A percentile compares a stretch with the other conserved stretches of the same genome.
phyloP scores from a whole-genome alignment of 1,140 invertebrate genomes.

The Anadara kagoshimensis region DNA sequence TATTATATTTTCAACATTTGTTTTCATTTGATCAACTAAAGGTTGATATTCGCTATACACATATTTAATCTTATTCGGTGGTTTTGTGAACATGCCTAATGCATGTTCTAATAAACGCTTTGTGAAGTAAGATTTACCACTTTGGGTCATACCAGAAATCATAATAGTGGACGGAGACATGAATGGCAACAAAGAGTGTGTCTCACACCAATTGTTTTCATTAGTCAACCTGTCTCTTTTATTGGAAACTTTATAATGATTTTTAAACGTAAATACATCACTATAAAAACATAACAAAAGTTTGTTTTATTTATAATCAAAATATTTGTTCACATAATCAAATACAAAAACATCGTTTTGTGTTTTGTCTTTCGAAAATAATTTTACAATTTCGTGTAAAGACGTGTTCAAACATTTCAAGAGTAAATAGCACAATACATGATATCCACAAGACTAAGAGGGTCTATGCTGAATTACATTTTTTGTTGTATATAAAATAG shows the following conservation, averaged over 20 bases:
- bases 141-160: conserved; percentile 23
- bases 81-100: conserved; percentile 18
- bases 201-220: conserved; percentile 13
- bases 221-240: neutral
- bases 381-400: neutral
- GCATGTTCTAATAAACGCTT: conserved; percentile 28
- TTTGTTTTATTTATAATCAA: neutral
- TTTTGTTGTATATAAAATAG: neutral
- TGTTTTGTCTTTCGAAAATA: neutral
- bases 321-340: neutral
- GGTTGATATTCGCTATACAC: conserved; percentile 31
- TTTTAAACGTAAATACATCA: neutral
- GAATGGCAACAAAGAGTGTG: conserved; percentile 18
- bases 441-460: neutral
- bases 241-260: neutral
- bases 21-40: conserved; percentile 24
- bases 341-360: conserved; percentile 7
- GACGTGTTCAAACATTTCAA: neutral
- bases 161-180: conserved; percentile 11
- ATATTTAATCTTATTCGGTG: conserved; percentile 22
- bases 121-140: conserved; percentile 24
- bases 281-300: neutral
- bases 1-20: conserved; percentile 8
- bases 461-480: neutral
- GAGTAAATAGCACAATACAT: neutral